Evolutionary conservation across 2,888 invertebrate genomes (phyloP), one percentile per base, ranked within the genome.

Genomic region (Lasioglossum calceatum): DNA sequence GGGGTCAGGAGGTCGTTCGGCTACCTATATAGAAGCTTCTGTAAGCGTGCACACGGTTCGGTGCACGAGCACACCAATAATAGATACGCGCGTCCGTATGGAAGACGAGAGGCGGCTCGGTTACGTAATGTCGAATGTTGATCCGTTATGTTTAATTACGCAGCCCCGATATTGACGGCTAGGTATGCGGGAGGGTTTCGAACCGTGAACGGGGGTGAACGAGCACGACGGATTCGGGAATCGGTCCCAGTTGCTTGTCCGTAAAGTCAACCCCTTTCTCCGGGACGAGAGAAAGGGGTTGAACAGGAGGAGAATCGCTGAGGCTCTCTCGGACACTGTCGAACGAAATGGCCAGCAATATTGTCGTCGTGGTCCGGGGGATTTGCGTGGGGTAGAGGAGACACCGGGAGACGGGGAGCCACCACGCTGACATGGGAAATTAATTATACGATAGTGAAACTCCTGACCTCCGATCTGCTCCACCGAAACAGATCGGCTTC

Each of bases 121-220:
- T 81, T 90, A 91, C 88, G 91, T 93, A 93, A 93, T 92, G 92
- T 89, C 90, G 91, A 91, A 93, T 94, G 94, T 94, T 95, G 95
- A 95, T 94, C 94, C 94, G 94, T 95, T 95, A 95, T 95, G 94
- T 95, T 95, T 95, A 95, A 95, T 95, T 95, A 94, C 94, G 91
- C 88, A 89, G 92, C 92, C 36, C 93, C 92, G 94, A 95, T 94
- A 95, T 94, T 94, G 95, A 94, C 95, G 94, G 94, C 91, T 94
- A 89, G 94, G 95, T 94, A 95, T 95, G 94, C 82, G 74, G 82
- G 80, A 75, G 81, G 88, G 54, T 39, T 79, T 77, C 70, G 71
- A 80, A 71, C 75, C 75, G 82, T 72, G 50, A 77, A 58, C 32
- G 32, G 64, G 36, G 64, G 32, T 36, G 32, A 36, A 64, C 64